Percentiles rank a stretch among this genome's conserved stretches.
Evolutionary conservation across 2,888 invertebrate species (phyloP).

Genomic region (Sinotaia quadrata): DNA sequence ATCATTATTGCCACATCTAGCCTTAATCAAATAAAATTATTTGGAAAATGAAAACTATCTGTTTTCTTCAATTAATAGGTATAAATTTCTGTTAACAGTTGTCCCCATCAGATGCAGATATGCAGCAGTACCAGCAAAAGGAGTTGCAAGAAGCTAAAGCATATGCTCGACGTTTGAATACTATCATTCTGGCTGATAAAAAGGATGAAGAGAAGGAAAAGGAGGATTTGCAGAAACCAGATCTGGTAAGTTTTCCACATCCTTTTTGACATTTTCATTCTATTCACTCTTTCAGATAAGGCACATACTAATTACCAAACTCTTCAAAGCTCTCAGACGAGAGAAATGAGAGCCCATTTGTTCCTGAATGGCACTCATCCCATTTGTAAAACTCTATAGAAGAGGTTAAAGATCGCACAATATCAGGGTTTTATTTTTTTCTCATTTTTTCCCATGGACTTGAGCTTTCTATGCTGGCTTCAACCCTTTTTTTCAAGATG

Average conservation of each 20-base stretch:
- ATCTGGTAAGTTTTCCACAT: conserved; percentile 48
- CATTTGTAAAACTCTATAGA: neutral
- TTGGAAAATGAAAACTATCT: too few species aligned
- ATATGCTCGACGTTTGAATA: conserved; percentile 86
- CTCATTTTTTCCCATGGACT: too few species aligned
- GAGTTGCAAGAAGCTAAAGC: conserved; percentile 79
- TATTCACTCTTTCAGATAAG: neutral
- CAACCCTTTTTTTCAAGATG: too few species aligned
- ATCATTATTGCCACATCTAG: too few species aligned
- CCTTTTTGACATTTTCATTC: neutral
- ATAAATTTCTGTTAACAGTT: conserved; percentile 76
- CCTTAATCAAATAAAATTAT: too few species aligned
- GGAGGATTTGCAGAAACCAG: conserved; percentile 60
- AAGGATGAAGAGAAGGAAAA: conserved; percentile 62
- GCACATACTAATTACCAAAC: too few species aligned
- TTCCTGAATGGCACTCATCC: neutral
- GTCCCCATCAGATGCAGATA: conserved; percentile 86
- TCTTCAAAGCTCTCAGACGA: neutral
- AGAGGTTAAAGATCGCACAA: too few species aligned
- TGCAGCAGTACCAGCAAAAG: conserved; percentile 86
- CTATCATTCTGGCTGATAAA: conserved; percentile 74
- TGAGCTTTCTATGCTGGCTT: too few species aligned
- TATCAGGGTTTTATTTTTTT: too few species aligned
- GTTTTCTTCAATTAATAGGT: too few species aligned
- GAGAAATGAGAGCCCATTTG: neutral